Evolutionary conservation across 2,888 invertebrate species (phyloP), one percentile per base, ranked within the genome.

Genomic region (Tortricodes alternella): DNA sequence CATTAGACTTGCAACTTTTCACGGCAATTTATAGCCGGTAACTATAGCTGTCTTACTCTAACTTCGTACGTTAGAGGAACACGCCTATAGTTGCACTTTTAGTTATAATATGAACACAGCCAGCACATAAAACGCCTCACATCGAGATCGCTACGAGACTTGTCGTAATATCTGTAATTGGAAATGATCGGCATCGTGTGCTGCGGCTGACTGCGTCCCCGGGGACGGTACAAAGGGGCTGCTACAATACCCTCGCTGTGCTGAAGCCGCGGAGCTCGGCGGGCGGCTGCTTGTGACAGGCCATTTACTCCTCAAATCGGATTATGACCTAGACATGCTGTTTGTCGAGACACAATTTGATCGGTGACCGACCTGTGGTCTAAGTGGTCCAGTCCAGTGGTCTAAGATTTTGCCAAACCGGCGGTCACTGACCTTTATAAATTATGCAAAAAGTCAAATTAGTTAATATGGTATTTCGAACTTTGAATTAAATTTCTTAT

Each of bases 161-260:
- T 32, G 32, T 50, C 29, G 23, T 34, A 16, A 34, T 34, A 34
- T 51, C 50, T 51, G 41, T 51, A 51, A 51, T 51, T 51, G 50
- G 34, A 34, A 41, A 15, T 32, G 19, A 18, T 23, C 23, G 32
- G 41, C 18, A 29, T 21, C 50, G 39, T 39, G 19, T 32, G 39
- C 39, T 32, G 39, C 39, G 16, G 8, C 46, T 41, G 50, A 21
- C n/a, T 41, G 50, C 11, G 15, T 21, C 29, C 50, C 6, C 23
- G 7, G 19, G 13, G 19, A n/a, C n/a, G n/a, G n/a, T n/a, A n/a
- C n/a, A n/a, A n/a, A n/a, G n/a, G n/a, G n/a, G n/a, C n/a, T n/a
- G n/a, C n/a, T n/a, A n/a, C n/a, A 7, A 6, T 8, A 23, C 41
- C n/a, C 1, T 8, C 7, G 13, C 34, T 7, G 34, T 7, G 34